Base-by-base conservation (phyloP, 1,140 invertebrate species). In the Lethocerus indicus region DNA sequence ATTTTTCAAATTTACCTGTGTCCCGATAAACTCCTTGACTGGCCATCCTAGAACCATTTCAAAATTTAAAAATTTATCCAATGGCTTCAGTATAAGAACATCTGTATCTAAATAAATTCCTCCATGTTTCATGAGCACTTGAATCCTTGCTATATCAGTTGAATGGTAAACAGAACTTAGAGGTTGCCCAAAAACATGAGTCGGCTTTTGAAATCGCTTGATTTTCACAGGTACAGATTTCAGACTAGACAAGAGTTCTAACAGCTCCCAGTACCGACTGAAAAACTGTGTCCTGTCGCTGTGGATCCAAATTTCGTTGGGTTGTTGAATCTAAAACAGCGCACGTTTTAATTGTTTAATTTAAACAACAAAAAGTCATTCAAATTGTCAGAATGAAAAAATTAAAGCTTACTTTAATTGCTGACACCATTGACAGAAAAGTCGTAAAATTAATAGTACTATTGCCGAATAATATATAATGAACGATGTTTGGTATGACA, bases 91-190 rank as follows among this genome's bases (percentile, higher is more conserved):
- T 23, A 68, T 52, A 32, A 64, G 56, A 14, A 59, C 56, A 57
- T 68, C 67, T 32, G 59, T 62, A 51, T 68, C 67, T 2, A 68
- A 51, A 51, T 60, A 67, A 28, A 68, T 66, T 9, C 67, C 67
- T 18, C 67, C 67, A 46, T 57, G 59, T 47, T 57, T 37, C 55
- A 57, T 59, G 9, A 68, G 48, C 6, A 67, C 52, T 35, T 57
- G 43, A 9, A 68, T 52, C 24, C 67, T 52, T 16, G 59, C 57
- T 16, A 68, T 56, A 54, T 68, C 67, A 16, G 63, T 57, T 18
- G 59, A 54, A 50, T 68, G 66, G 52, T 60, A 63, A 7, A 67
- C 43, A 4, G 58, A 59, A 50, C 59, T 60, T 21, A 63, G 44
- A n/a, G 50, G 53, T 40, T 63, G 59, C 14, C 61, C 61, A 52